Percentiles rank a stretch among this genome's conserved stretches.
These are phyloP conservation scores for Anguilla marmorata DNA, from an alignment of 2,797 vertebrate genomes.

Conservation along the genomic window DNA sequence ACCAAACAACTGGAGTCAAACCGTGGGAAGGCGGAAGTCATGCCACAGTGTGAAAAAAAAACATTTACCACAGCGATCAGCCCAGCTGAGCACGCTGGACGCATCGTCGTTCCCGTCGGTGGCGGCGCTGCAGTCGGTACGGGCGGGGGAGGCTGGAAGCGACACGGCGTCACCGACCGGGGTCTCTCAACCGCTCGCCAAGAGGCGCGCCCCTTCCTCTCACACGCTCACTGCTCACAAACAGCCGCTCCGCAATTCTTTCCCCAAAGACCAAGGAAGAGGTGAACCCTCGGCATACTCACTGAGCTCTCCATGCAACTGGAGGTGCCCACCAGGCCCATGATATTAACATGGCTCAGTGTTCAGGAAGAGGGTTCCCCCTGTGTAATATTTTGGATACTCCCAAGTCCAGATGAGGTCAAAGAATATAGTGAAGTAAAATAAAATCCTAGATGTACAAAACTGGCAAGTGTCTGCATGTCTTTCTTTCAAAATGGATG, in stretches of 20 bases:
- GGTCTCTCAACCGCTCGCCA: background rate
- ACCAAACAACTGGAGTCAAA: constrained; percentile 10
- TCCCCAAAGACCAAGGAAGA: background rate
- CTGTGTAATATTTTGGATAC: background rate
- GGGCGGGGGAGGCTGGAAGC: constrained; percentile 50
- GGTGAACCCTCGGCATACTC: background rate
- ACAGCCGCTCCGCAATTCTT: background rate
- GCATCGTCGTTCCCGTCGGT: constrained; percentile 50
- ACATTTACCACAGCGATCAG: constrained; percentile 61
- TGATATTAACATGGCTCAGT: background rate
- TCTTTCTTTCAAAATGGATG: too few species aligned
- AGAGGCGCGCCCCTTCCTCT: background rate
- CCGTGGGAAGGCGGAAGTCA: constrained; percentile 24
- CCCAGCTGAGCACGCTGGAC: constrained; percentile 57
- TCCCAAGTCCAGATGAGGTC: background rate
- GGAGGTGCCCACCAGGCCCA: background rate
- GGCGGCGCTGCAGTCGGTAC: constrained; percentile 52
- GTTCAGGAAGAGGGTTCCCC: background rate
- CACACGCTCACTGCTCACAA: background rate
- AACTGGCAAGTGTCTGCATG: background rate
- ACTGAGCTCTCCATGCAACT: background rate
- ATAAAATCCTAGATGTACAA: background rate
- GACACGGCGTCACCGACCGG: constrained; percentile 34
- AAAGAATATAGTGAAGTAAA: background rate
- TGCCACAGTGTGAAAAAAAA: constrained; percentile 22